A percentile compares a stretch with the other conserved stretches of the same genome.
phyloP scores from a whole-genome alignment of 2,113 vertebrate species.

The Clupea harengus region DNA sequence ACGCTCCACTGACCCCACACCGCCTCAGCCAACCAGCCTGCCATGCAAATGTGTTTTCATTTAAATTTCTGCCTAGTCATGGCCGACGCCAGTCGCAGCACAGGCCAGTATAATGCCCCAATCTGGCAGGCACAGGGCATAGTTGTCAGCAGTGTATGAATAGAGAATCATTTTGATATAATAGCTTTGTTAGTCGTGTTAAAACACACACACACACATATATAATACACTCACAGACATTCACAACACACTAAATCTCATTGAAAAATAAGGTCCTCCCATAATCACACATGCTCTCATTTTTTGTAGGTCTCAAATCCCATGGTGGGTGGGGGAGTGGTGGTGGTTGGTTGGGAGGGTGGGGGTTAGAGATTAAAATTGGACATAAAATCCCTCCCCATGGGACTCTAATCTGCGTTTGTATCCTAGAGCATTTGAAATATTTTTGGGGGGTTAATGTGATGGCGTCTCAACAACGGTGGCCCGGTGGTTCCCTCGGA shows the following conservation, averaged over 20 bases:
- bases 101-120: not conserved
- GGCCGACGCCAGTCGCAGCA: not conserved
- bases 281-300: not conserved
- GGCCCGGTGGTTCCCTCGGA: not conserved
- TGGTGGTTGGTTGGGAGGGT: not conserved
- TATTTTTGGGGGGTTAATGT: slow-evolving; percentile 23
- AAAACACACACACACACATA: not conserved
- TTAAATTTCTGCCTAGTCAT: slow-evolving; percentile 44
- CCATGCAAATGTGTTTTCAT: slow-evolving; percentile 47
- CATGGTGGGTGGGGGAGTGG: not conserved
- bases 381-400: not conserved
- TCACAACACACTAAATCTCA: slow-evolving; percentile 11
- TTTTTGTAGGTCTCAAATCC: slow-evolving; percentile 12
- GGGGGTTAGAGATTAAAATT: slow-evolving; percentile 12
- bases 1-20: not conserved
- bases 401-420: slow-evolving; percentile 21
- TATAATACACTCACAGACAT: not conserved
- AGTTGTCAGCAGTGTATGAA: not conserved
- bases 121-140: not conserved
- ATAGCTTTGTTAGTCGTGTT: not conserved
- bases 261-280: not conserved
- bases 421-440: slow-evolving; percentile 17
- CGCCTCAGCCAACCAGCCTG: slow-evolving; percentile 37
- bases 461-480: not conserved
- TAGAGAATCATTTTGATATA: not conserved